These are phyloP conservation scores for Erebia palarica DNA, from an alignment of 2,888 invertebrate genomes.

Conservation along the genomic window DNA sequence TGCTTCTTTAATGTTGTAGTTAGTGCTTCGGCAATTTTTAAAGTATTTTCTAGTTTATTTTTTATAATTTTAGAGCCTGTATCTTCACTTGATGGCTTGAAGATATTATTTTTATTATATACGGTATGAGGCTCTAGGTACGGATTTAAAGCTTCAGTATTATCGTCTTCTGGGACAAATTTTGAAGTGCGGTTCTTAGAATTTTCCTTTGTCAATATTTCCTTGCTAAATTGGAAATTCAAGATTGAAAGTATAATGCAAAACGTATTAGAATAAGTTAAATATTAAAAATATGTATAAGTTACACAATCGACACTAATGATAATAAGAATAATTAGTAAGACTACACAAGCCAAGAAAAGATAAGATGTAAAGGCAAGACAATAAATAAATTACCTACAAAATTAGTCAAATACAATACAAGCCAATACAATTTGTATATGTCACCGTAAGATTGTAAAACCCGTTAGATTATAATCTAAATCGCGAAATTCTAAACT, in stretches of 20 bases:
- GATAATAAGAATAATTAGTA: too few relatives aligned
- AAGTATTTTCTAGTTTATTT: slow-evolving; percentile 30
- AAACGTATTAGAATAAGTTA: too few relatives aligned
- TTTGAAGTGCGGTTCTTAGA: slow-evolving; percentile 11
- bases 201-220: slow-evolving; percentile 11
- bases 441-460: too few relatives aligned
- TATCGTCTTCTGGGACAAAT: not conserved
- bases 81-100: not conserved
- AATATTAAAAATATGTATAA: too few relatives aligned
- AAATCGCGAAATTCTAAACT: too few relatives aligned
- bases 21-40: slow-evolving; percentile 52
- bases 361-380: too few relatives aligned
- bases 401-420: too few relatives aligned
- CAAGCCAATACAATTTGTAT: too few relatives aligned
- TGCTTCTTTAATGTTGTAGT: slow-evolving; percentile 55
- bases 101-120: not conserved
- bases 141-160: slow-evolving; percentile 2
- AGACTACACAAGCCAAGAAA: too few relatives aligned
- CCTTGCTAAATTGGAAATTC: slow-evolving; percentile 17
- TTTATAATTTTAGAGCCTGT: slow-evolving; percentile 12
- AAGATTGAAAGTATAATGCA: not conserved
- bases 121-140: slow-evolving; percentile 10
- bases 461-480: too few relatives aligned
- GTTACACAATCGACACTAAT: too few relatives aligned
- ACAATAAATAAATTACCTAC: too few relatives aligned